These are phyloP conservation scores for Digitonthophagus gazella DNA, from an alignment of 2,888 invertebrate genomes.

Conservation along the genomic window DNA sequence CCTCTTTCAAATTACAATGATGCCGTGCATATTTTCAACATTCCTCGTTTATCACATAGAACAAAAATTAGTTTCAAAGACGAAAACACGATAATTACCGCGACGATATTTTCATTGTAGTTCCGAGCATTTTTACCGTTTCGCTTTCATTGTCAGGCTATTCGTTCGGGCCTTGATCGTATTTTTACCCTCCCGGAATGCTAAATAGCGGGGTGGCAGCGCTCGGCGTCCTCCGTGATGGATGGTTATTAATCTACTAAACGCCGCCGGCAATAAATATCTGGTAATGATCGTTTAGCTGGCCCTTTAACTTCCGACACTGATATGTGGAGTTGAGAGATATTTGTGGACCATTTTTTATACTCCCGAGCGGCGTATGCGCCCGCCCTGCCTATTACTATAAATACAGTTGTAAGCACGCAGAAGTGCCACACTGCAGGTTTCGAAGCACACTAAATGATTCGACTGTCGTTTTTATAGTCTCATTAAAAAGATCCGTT, in stretches of 20 bases:
- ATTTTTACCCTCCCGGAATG: conserved; percentile 39
- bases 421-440: neutral
- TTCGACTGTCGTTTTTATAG: conserved; percentile 20
- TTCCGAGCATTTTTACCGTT: neutral
- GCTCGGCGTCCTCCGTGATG: conserved; percentile 39
- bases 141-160: neutral
- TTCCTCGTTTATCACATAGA: neutral
- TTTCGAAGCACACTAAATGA: conserved; percentile 14
- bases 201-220: conserved; percentile 44
- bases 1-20: neutral
- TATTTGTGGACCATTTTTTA: conserved; percentile 47
- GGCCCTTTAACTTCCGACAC: conserved; percentile 51
- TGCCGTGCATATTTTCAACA: neutral
- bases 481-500: conserved; percentile 17
- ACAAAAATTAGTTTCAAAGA: neutral
- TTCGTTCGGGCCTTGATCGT: neutral
- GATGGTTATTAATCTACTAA: conserved; percentile 48
- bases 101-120: neutral
- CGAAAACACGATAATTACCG: neutral
- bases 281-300: conserved; percentile 52
- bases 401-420: conserved; percentile 5
- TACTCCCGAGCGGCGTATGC: conserved; percentile 19
- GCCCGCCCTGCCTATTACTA: neutral
- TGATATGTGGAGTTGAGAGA: conserved; percentile 46
- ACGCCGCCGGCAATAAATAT: conserved; percentile 50